These are phyloP conservation scores for Zonitis immaculata DNA, from an alignment of 2,888 invertebrate species.

Conservation along the genomic window DNA sequence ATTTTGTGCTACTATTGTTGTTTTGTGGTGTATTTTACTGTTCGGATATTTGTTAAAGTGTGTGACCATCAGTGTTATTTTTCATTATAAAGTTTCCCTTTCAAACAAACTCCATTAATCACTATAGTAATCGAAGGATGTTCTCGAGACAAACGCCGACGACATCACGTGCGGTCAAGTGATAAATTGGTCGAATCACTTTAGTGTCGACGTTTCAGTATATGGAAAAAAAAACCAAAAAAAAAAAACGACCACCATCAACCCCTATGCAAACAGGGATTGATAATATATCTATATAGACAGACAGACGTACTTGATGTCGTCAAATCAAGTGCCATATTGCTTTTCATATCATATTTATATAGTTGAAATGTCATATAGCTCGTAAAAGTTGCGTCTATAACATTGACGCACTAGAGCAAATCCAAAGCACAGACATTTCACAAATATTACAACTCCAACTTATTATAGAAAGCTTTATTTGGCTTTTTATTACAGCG, in stretches of 20 bases:
- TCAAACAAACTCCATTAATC: constrained; percentile 33
- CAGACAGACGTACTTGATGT: background rate
- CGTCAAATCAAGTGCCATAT: constrained; percentile 13
- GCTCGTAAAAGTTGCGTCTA: background rate
- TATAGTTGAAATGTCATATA: constrained; percentile 3
- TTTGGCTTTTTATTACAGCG: background rate
- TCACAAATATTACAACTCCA: background rate
- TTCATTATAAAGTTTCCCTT: constrained; percentile 22
- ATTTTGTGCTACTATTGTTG: too few relatives aligned
- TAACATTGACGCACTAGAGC: background rate
- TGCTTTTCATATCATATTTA: constrained; percentile 12
- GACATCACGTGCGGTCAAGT: constrained; percentile 31
- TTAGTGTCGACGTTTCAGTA: background rate
- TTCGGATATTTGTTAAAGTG: constrained; percentile 4
- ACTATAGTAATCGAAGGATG: constrained; percentile 32
- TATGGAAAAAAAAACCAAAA: too few relatives aligned
- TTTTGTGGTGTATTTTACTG: background rate
- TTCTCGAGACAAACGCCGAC: constrained; percentile 25
- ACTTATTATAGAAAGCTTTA: background rate
- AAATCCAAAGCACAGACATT: background rate
- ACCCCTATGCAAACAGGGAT: constrained; percentile 17
- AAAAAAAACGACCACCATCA: too few relatives aligned
- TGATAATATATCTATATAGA: background rate
- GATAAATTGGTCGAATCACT: constrained; percentile 27
- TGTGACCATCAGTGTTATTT: constrained; percentile 23